Evolutionary conservation across 1,140 invertebrate species (phyloP), one percentile per base, ranked within the genome.

Genomic region (Drosophila sturtevanti): DNA sequence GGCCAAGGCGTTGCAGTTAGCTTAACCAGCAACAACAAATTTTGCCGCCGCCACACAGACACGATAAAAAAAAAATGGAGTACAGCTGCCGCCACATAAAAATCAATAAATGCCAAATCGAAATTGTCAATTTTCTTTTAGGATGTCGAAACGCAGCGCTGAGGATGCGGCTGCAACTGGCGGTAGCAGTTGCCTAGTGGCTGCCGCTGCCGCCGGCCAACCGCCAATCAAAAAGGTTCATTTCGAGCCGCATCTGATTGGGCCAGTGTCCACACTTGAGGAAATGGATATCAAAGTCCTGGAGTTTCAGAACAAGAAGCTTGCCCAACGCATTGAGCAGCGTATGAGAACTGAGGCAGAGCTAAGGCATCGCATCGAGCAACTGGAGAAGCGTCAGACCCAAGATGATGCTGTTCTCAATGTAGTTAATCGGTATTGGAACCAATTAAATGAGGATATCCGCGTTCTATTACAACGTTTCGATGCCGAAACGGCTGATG

Each of bases 391-490:
- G 92, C 93, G 98, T 59, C 98, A 99, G 92, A 98, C 97, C 41
- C 98, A 98, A 92, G 98, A 99, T 93, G 98, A 99, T 94, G 98
- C 98, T 73, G 98, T 99, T 11, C 93, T 99, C 9, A 99, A 98
- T 94, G 98, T 99, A 67, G 98, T 99, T 7, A 99, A 99, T 93
- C 94, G 98, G 69, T 99, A 99, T 92, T 99, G 98, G 98, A 99
- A 98, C 93, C 96, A 98, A 91, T 93, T 98, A 11, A 98, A 99
- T 94, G 98, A 99, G 94, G 98, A 99, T 92, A 97, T 99, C 72
- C 93, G 98, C 78, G 96, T 99, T 31, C 92, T 99, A 22, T 92
- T 99, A 66, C 98, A 99, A 92, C 94, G 98, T 82, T 99, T 99
- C 94, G 98, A 99, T 94, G 97, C 98, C 10, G 98, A 99, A 93